These are phyloP conservation scores for Cyphomyrus discorhynchus DNA, from an alignment of 2,113 vertebrate species.

Conservation along the genomic window DNA sequence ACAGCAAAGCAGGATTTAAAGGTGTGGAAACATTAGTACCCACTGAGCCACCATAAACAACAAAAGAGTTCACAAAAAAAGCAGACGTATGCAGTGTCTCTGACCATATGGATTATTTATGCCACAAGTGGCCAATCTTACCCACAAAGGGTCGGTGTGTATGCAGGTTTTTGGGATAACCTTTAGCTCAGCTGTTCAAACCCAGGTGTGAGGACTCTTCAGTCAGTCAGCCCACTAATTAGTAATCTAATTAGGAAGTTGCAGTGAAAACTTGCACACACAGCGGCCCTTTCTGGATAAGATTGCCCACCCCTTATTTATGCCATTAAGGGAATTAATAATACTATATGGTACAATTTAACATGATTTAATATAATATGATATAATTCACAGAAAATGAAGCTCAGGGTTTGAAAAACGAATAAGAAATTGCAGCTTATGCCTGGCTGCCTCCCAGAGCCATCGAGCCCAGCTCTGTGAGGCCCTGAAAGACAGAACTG, in stretches of 20 bases:
- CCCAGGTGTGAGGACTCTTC: not conserved
- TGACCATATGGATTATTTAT: not conserved
- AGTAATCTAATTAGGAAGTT: not conserved
- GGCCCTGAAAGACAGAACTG: not conserved
- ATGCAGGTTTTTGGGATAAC: not conserved
- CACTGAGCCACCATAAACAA: not conserved
- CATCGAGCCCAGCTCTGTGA: not conserved
- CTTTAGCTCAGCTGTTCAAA: not conserved
- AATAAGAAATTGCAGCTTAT: not conserved
- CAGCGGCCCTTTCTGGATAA: not conserved
- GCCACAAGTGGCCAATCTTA: not conserved
- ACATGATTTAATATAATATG: not conserved
- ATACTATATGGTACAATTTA: not conserved
- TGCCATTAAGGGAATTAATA: not conserved
- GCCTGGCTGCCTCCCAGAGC: not conserved
- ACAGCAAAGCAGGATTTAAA: not conserved
- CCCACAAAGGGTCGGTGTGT: not conserved
- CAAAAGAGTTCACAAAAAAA: not conserved
- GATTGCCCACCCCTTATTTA: not conserved
- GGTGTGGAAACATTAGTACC: not conserved
- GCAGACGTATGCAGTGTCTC: not conserved
- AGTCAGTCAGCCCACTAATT: not conserved
- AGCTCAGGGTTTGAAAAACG: not conserved
- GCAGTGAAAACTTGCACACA: not conserved
- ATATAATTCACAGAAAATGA: not conserved